Conservation (phyloP, 2,113 vertebrate genomes). For the Gopherus evgoodei region DNA sequence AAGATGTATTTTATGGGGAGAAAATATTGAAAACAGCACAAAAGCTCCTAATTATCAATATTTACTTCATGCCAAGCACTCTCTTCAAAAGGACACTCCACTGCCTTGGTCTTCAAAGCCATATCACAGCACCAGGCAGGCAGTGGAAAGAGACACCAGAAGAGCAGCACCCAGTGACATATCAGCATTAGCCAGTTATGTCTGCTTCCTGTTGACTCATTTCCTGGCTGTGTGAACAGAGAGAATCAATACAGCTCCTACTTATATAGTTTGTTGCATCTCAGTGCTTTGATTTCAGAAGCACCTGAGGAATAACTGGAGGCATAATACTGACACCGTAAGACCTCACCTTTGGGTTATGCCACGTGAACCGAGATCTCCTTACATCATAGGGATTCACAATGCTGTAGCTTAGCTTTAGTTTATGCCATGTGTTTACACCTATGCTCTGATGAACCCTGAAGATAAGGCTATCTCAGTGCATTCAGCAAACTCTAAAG, state of each 20-base stretch:
- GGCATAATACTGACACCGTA: neutral
- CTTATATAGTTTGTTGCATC: accelerated
- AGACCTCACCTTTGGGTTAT: neutral
- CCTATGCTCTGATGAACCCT: neutral
- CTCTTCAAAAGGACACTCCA: neutral
- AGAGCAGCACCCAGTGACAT: accelerated
- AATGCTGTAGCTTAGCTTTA: neutral
- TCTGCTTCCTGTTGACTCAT: accelerated
- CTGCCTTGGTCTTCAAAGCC: neutral
- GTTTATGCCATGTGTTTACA: neutral
- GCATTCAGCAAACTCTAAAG: neutral
- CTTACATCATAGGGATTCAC: neutral
- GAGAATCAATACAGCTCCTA: neutral
- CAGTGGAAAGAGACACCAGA: neutral
- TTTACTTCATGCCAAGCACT: neutral
- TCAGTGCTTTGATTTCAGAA: neutral
- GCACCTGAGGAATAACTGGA: neutral
- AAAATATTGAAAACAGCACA: neutral
- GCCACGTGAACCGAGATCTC: neutral
- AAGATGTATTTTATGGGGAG: neutral
- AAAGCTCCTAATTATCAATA: neutral
- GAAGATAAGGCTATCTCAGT: neutral
- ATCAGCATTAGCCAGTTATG: neutral
- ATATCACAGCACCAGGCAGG: neutral
- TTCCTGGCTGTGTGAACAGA: neutral